These are phyloP conservation scores for Taphrorychus bicolor DNA, from an alignment of 2,888 invertebrate genomes.

Conservation along the genomic window DNA sequence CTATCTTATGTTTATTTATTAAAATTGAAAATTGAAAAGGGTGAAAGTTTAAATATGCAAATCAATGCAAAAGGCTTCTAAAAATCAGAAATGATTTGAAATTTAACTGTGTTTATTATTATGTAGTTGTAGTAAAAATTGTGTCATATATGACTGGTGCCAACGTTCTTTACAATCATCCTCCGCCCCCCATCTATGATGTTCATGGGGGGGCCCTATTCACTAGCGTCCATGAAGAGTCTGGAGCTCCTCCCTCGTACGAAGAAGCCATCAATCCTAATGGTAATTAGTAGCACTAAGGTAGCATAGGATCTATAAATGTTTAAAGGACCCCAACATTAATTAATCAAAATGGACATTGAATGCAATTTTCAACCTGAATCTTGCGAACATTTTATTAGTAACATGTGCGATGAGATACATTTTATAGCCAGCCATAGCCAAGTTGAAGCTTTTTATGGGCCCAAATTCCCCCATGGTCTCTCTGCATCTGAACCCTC, in stretches of 20 bases:
- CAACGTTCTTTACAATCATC: constrained; percentile 42
- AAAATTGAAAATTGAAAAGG: too few relatives aligned
- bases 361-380: too few relatives aligned
- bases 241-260: constrained; percentile 67
- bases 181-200: constrained; percentile 48
- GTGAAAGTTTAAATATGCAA: constrained; percentile 5
- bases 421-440: too few relatives aligned
- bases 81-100: background rate
- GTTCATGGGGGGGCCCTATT: constrained; percentile 43
- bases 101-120: background rate
- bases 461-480: too few relatives aligned
- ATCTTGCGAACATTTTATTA: too few relatives aligned
- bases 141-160: constrained; percentile 45
- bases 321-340: too few relatives aligned
- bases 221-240: constrained; percentile 43
- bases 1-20: too few relatives aligned
- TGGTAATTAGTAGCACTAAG: constrained; percentile 58
- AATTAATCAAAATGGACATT: too few relatives aligned
- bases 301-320: background rate
- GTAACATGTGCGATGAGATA: too few relatives aligned
- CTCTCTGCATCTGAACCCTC: too few relatives aligned
- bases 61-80: background rate
- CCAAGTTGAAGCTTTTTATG: too few relatives aligned
- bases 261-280: constrained; percentile 70
- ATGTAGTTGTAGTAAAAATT: constrained; percentile 25